Evolutionary conservation across 2,797 vertebrate genomes (phyloP).

Genomic region (Muscicapa comitata): DNA sequence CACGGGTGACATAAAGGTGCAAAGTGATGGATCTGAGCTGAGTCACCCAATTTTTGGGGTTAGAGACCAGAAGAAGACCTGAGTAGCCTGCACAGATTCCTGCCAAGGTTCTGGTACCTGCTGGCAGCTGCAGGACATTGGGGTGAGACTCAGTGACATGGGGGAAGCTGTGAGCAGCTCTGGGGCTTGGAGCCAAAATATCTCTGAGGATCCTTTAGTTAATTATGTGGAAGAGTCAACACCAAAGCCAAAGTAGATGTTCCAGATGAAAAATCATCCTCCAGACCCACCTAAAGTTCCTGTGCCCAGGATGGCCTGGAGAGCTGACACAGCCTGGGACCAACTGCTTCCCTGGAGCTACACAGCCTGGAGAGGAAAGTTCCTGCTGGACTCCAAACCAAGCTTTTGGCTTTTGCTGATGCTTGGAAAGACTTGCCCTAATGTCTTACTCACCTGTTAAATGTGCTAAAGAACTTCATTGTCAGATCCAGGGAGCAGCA

Average conservation of each 20-base stretch:
- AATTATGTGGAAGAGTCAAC: neutral
- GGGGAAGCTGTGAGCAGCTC: neutral
- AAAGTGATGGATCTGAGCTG: neutral
- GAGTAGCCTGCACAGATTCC: neutral
- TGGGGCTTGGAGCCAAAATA: neutral
- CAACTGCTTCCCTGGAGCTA: slow-evolving; percentile 22
- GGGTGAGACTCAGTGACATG: neutral
- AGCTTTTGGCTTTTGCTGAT: slow-evolving; percentile 46
- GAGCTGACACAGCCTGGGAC: slow-evolving; percentile 8
- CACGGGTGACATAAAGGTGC: neutral
- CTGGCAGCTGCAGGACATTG: neutral
- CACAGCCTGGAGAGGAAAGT: slow-evolving; percentile 49
- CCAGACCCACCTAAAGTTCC: neutral
- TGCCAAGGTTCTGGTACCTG: neutral
- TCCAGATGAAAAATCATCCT: slow-evolving; percentile 5
- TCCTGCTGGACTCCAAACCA: slow-evolving; percentile 62
- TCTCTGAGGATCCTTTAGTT: neutral
- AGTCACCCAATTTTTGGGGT: neutral
- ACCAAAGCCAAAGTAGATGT: neutral
- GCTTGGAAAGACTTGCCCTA: slow-evolving; percentile 62
- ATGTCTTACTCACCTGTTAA: slow-evolving; percentile 70
- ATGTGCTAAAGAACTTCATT: slow-evolving; percentile 43
- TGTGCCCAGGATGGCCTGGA: slow-evolving; percentile 1
- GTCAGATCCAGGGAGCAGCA: slow-evolving; percentile 40
- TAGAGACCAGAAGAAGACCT: neutral